Base-by-base conservation (phyloP, 2,797 vertebrate genomes). In the Aplochiton taeniatus region DNA sequence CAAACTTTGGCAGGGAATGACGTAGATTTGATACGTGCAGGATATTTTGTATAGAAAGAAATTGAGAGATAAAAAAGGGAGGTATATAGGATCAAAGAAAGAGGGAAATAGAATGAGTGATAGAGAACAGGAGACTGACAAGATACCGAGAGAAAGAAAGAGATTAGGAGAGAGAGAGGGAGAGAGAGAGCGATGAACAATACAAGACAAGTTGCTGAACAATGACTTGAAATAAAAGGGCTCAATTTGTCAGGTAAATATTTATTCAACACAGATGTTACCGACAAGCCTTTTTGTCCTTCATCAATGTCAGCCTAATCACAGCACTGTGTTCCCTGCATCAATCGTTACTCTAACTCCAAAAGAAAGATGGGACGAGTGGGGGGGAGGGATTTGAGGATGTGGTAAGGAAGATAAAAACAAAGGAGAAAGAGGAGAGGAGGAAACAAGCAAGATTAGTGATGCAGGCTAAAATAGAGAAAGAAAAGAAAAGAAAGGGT, bases 191-290 rank as follows among this genome's bases (percentile, higher is more conserved):
- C 55, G 49, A 76, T 54, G 80, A 83, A 80, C 68, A 69, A 53
- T 53, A 18, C 16, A 16, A 53, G 52, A 53, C 16, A 11, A 66
- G 54, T 63, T 19, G 58, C 52, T 51, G 47, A 67, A 72, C 49
- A 56, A 54, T 58, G 58, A 62, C 44, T 56, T 62, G 19, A 54
- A 78, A 67, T 72, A 74, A 64, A 66, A 54, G 60, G 17, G 56
- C 52, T 65, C 65, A 78, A 64, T 84, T 85, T 81, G 79, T 82
- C 75, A 77, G 78, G 74, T 84, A 69, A 77, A 69, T 87, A 83
- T 88, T 90, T 86, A 85, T 85, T 80, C 79, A 81, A 79, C 8
- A 59, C 85, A 84, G 83, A 88, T 87, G 89, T 85, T 82, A 58
- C 53, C 11, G 65, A 82, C 79, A 74, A 70, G 69, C 63, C 42